A percentile compares a stretch with the other conserved stretches of the same genome.
Conservation (phyloP, 2,888 invertebrate genomes). For the Teleogryllus oceanicus region DNA sequence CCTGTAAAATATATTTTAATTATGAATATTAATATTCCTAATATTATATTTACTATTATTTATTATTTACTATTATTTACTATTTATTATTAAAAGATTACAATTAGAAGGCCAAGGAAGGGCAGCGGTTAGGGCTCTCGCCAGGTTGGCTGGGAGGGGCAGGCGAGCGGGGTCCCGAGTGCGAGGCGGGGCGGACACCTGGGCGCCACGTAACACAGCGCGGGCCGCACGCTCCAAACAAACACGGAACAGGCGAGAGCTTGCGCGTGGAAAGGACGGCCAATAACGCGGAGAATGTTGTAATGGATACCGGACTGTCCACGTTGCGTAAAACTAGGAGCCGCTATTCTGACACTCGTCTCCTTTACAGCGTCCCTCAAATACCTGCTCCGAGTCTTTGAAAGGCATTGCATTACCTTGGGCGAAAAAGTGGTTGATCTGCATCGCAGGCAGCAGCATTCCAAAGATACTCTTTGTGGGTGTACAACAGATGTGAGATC, state of each 20-base stretch:
- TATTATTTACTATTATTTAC: too few relatives aligned
- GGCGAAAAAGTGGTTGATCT: too few relatives aligned
- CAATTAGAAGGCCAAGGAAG: too few relatives aligned
- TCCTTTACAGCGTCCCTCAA: background rate
- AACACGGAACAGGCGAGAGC: background rate
- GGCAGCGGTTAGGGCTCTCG: too few relatives aligned
- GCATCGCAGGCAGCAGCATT: too few relatives aligned
- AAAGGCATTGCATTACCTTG: background rate
- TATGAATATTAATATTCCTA: too few relatives aligned
- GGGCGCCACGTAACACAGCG: too few relatives aligned
- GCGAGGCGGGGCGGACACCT: background rate
- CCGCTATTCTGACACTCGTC: background rate
- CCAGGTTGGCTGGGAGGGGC: background rate
- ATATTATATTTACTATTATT: too few relatives aligned
- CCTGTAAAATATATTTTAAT: too few relatives aligned
- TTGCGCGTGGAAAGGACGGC: background rate
- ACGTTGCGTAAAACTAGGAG: conserved; percentile 2
- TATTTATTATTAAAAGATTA: too few relatives aligned
- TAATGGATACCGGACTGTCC: background rate
- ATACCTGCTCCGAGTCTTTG: background rate
- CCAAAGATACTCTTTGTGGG: too few relatives aligned
- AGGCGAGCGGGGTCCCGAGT: background rate
- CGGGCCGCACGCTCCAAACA: background rate
- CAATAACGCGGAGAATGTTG: conserved; percentile 18
- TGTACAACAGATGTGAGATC: too few relatives aligned